Evolutionary conservation across 92 coral and sea anemone species (phyloP), one percentile per base, ranked within the genome.

Genomic region (Metridium senile): DNA sequence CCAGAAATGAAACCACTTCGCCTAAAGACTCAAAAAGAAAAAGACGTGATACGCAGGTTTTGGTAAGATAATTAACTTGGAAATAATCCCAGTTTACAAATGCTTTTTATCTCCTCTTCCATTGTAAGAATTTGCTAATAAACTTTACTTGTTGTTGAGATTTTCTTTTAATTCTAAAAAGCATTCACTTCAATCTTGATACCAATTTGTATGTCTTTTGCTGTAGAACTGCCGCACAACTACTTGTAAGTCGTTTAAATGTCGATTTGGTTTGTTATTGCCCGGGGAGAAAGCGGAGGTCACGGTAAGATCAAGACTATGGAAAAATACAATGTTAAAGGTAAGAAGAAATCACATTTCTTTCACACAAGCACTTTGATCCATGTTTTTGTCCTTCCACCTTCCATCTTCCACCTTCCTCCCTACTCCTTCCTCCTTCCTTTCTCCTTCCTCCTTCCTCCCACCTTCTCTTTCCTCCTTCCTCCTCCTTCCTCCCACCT

Each of bases 261-360:
- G 97, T 39, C 39, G 54, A 19, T 51, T 91, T 53, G 97, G 97
- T 18, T 84, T 43, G 57, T 79, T 91, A 57, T 51, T 72, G 75
- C 54, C 68, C 1, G 88, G 81, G 17, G 88, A 88, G 10, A 78
- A 74, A 51, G 85, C 83, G 51, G 89, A 88, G n/a, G 71, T 91
- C 79, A 88, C 77, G 26, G 62, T 91, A 20, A 76, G 87, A 23
- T 80, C 85, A 22, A 86, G 93, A 6, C 49, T 89, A 11, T 89
- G 93, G 93, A 61, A 82, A 33, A 88, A 82, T 75, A 88, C 89
- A 27, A 81, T 88, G 1, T 53, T 88, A 17, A 84, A 76, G 86
- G 89, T 82, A 26, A 10, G n/a, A n/a, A n/a, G n/a, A n/a, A n/a
- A n/a, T n/a, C n/a, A n/a, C n/a, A n/a, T n/a, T n/a, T n/a, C n/a